A percentile compares a stretch with the other conserved stretches of the same genome.
Evolutionary conservation across 1,140 invertebrate species (phyloP).

Genomic region (Drosophila oshimai): DNA sequence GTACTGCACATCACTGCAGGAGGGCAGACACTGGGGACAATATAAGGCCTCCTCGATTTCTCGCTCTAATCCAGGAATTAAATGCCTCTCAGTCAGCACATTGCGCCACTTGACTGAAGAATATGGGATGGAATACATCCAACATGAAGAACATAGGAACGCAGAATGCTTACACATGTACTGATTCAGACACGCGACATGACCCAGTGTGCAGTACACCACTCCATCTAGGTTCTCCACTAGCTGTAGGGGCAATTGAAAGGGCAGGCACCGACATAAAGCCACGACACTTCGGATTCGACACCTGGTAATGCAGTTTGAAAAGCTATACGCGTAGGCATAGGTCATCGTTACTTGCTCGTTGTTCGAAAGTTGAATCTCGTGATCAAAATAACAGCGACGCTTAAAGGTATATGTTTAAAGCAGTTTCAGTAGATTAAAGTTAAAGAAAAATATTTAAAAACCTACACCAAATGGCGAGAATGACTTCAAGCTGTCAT

Average conservation of each 20-base stretch:
- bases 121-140: background rate
- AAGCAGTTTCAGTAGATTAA: no score
- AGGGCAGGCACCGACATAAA: constrained; percentile 85
- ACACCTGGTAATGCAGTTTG: constrained; percentile 85
- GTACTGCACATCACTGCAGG: constrained; percentile 65
- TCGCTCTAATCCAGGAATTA: constrained; percentile 51
- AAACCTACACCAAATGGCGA: constrained; percentile 47
- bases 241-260: constrained; percentile 83
- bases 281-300: constrained; percentile 83
- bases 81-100: constrained; percentile 50
- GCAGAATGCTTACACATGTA: constrained; percentile 60
- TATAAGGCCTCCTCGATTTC: constrained; percentile 73
- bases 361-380: constrained; percentile 70
- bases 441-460: no score
- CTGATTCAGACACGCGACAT: constrained; percentile 46
- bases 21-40: constrained; percentile 67
- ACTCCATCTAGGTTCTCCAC: constrained; percentile 73
- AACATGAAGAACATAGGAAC: no score
- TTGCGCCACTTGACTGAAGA: constrained; percentile 68
- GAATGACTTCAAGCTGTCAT: constrained; percentile 45
- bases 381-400: constrained; percentile 54
- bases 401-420: no score
- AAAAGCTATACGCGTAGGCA: constrained; percentile 44
- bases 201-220: constrained; percentile 59
- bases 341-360: background rate